These are phyloP conservation scores for Drosophila repleta DNA, from an alignment of 1,140 invertebrate species.

Conservation along the genomic window DNA sequence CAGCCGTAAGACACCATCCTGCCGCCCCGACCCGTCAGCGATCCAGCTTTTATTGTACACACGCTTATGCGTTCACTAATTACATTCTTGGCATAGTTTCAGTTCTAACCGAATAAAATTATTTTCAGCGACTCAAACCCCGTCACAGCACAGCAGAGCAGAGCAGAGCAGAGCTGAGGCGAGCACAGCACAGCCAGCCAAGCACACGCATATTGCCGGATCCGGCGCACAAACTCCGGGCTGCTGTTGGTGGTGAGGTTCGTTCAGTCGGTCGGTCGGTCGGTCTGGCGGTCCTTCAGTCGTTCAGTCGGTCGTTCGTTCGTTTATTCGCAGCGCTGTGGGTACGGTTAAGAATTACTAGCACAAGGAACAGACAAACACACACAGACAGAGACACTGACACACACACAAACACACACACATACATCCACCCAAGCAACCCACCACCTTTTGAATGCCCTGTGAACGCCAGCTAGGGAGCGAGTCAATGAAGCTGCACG, in stretches of 20 bases:
- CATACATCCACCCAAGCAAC: constrained; percentile 13
- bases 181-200: too few species aligned
- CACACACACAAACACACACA: constrained; percentile 6
- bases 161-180: too few species aligned
- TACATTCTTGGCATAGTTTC: constrained; percentile 96
- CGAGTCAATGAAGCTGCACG: constrained; percentile 20
- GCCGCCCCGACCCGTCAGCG: constrained; percentile 69
- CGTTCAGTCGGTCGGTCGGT: constrained; percentile 1
- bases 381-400: background rate
- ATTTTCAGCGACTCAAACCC: constrained; percentile 65
- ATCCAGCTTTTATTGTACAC: constrained; percentile 78
- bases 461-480: constrained; percentile 16
- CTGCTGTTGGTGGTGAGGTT: constrained; percentile 1
- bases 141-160: constrained; percentile 4
- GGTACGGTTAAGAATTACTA: constrained; percentile 36
- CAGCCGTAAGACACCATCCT: constrained; percentile 9
- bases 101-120: constrained; percentile 78
- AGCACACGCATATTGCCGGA: constrained; percentile 44
- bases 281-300: too few species aligned
- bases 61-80: constrained; percentile 90
- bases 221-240: constrained; percentile 12
- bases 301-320: too few species aligned
- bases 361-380: constrained; percentile 21
- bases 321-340: constrained; percentile 8
- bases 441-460: constrained; percentile 15